Evolutionary conservation across 2,113 vertebrate genomes (phyloP).

Genomic region (Geococcyx californianus): DNA sequence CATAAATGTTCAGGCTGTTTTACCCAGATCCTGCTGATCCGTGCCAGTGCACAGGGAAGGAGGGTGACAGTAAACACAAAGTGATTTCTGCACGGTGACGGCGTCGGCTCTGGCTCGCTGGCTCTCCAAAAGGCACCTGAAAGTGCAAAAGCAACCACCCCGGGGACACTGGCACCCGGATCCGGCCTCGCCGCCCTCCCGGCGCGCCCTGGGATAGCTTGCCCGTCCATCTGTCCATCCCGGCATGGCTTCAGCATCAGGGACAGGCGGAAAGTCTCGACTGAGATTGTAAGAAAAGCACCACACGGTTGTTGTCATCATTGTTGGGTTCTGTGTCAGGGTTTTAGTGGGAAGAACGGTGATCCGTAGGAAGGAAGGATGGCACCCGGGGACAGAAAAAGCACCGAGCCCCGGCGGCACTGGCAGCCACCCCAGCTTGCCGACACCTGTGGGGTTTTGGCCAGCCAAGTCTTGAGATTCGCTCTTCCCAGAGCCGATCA

Average conservation of each 20-base stretch:
- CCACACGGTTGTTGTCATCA: slow-evolving; percentile 6
- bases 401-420: background rate
- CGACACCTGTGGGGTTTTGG: background rate
- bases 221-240: background rate
- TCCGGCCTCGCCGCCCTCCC: background rate
- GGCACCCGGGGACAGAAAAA: slow-evolving; percentile 49
- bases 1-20: slow-evolving; percentile 68
- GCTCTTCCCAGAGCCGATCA: slow-evolving; percentile 56
- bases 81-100: slow-evolving; percentile 41
- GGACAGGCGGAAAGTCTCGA: background rate
- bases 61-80: slow-evolving; percentile 45
- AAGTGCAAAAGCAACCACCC: slow-evolving; percentile 68
- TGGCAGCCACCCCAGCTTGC: background rate
- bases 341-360: slow-evolving; percentile 13
- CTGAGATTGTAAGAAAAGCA: slow-evolving; percentile 49
- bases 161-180: background rate
- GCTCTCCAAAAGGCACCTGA: slow-evolving; percentile 77
- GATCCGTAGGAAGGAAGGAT: slow-evolving; percentile 39
- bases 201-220: background rate
- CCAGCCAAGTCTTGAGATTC: slow-evolving; percentile 39
- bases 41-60: slow-evolving; percentile 49
- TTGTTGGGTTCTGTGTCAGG: background rate
- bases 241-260: background rate
- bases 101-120: slow-evolving; percentile 49
- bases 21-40: slow-evolving; percentile 53